Evolutionary conservation across 2,888 invertebrate genomes (phyloP), one percentile per base, ranked within the genome.

Genomic region (Sinotaia quadrata): DNA sequence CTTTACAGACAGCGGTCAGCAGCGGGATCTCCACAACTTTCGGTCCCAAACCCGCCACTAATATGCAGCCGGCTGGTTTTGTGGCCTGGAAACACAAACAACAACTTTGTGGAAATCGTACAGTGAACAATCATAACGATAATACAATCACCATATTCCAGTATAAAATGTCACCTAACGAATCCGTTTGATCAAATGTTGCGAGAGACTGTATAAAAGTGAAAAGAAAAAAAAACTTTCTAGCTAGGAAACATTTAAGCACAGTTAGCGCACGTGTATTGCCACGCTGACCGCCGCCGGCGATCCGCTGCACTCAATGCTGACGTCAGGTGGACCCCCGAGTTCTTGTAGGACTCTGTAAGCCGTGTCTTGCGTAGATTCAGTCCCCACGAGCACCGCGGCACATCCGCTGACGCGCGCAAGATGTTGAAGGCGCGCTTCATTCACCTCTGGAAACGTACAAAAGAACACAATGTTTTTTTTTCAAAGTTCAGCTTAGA

Each of bases 301-400:
- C 0, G 92, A 94, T 1, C 97, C 97, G 78, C 93, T 93, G 73
- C 96, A 96, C 84, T 97, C 97, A 74, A 97, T 92, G 2, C 94
- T 92, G 69, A 93, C 91, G 65, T 88, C 87, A 71, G 94, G 93
- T 0, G 94, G 94, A 24, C 75, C 71, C 5, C 81, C 84, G 27
- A 84, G 59, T 68, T 49, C 15, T 24, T 47, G 37, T 37, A 15
- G 51, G 36, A 54, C 62, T 15, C 41, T 51, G n/a, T 37, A 51
- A 18, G 62, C 62, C 0, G 34, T 34, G 36, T 63, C 62, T 18
- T 21, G 0, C 0, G 62, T 27, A 7, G 52, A 5, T 15, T 34
- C 62, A n/a, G 24, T 41, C 18, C 41, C 51, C 33, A 49, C 62
- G n/a, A 31, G 62, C 8, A 49, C 34, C 2, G 29, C 15, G 7